These are phyloP conservation scores for Patiria pectinifera DNA, from an alignment of 53 echinoderm and acorn worm species.

Conservation along the genomic window DNA sequence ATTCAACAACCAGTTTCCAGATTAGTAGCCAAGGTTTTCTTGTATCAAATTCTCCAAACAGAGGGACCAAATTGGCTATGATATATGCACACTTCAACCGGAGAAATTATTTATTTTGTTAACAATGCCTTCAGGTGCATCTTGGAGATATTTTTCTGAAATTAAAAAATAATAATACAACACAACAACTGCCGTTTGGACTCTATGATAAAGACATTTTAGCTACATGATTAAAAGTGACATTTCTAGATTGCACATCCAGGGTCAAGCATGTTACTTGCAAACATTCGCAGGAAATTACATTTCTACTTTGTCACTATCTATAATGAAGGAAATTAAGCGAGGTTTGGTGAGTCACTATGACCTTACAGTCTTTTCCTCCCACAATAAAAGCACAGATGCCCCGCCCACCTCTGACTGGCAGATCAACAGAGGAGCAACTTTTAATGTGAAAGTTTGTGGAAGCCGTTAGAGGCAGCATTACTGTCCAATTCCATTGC, in stretches of 20 bases:
- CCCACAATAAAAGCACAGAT: neutral
- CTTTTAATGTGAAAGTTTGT: neutral
- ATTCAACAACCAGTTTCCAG: neutral
- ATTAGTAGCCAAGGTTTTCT: constrained; percentile 28
- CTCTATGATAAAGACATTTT: neutral
- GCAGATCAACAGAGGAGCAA: neutral
- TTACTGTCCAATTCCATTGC: neutral
- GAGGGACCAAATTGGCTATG: neutral
- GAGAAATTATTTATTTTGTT: constrained; percentile 19
- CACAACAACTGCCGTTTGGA: neutral
- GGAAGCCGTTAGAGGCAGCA: neutral
- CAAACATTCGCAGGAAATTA: neutral
- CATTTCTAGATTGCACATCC: neutral
- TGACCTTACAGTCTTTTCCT: neutral
- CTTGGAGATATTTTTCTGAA: neutral
- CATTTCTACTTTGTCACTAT: neutral
- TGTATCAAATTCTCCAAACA: neutral
- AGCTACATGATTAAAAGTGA: neutral
- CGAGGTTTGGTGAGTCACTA: neutral
- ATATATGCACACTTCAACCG: neutral
- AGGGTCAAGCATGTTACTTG: neutral
- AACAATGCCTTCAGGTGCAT: neutral
- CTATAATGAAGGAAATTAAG: neutral
- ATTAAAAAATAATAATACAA: neutral
- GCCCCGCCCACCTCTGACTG: neutral